Base-by-base conservation (phyloP, 2,888 invertebrate genomes). In the Scelioninae gen. 2 region DNA sequence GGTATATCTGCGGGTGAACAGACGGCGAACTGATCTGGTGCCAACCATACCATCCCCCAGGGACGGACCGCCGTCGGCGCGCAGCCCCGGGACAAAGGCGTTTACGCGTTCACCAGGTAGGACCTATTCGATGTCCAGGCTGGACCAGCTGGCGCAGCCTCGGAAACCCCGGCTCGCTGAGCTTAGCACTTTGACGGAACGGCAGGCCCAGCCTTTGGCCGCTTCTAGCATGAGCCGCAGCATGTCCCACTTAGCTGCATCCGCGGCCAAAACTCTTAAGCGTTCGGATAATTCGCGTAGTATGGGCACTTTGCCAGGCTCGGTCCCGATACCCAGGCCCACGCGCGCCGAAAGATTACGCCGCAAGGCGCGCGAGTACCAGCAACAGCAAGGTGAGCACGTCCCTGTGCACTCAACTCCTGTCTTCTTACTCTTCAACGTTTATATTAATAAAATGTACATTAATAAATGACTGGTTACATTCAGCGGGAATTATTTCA, bases 41-140 rank as follows among this genome's bases (percentile, higher is more conserved):
- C 96, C 96, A 78, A 96, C 96, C 80, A 90, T 94, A 87, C 95
- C 95, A 80, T 92, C 90, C 79, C 90, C 92, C 75, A 88, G 92
- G 81, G 92, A 92, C 82, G 81, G 81, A 46, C 81, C 82, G 7
- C 80, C 83, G 53, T 79, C 82, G 35, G 80, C 81, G 33, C 81
- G 84, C 67, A 84, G 82, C 46, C 81, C 81, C 45, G 82, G 81
- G 76, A 78, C 83, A 10, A 89, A 84, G 82, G 81, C 84, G 80
- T 85, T 87, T 82, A 82, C 84, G 80, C 86, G 87, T 76, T 87
- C 88, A 73, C 91, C 91, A 92, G 93, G 93, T 91, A 95, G 96
- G 91, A 95, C 96, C 84, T 93, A 93, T 89, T 95, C 95, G 87
- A 95, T 96, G 95, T 94, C 95, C 84, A 92, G 96, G 81, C 91